Conservation (phyloP, 2,888 invertebrate species). For the Helobdella robusta region DNA sequence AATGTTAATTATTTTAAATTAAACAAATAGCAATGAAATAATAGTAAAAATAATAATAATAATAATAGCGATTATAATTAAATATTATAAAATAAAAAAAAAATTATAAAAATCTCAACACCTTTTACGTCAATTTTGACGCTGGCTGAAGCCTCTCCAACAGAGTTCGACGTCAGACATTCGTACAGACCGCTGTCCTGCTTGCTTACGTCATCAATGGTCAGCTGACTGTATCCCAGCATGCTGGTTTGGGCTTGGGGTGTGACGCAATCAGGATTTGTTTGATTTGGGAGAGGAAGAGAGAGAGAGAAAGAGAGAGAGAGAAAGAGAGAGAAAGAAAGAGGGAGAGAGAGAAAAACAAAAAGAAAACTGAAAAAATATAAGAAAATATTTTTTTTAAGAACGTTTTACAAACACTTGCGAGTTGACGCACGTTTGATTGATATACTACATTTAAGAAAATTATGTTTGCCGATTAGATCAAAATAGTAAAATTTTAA, state of each 20-base stretch:
- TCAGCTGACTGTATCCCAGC: conserved; percentile 43
- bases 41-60: too few relatives aligned
- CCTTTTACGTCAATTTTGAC: conserved; percentile 45
- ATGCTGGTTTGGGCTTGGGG: too few relatives aligned
- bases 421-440: too few relatives aligned
- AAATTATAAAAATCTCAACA: conserved; percentile 32
- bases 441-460: too few relatives aligned
- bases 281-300: conserved; percentile 21
- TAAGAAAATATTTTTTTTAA: not conserved
- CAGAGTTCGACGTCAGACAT: conserved; percentile 47
- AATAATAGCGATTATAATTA: too few relatives aligned
- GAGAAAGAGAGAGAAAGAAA: conserved; percentile 19
- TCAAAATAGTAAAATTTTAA: too few relatives aligned
- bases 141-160: conserved; percentile 41
- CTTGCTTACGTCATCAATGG: conserved; percentile 41
- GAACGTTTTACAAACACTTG: too few relatives aligned
- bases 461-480: too few relatives aligned
- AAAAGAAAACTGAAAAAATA: not conserved
- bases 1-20: too few relatives aligned
- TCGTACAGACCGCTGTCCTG: conserved; percentile 48
- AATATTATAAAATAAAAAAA: too few relatives aligned
- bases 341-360: not conserved
- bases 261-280: too few relatives aligned
- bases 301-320: conserved; percentile 25
- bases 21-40: too few relatives aligned